phyloP scores from a whole-genome alignment of 2,113 vertebrate species.

The Charina bottae region DNA sequence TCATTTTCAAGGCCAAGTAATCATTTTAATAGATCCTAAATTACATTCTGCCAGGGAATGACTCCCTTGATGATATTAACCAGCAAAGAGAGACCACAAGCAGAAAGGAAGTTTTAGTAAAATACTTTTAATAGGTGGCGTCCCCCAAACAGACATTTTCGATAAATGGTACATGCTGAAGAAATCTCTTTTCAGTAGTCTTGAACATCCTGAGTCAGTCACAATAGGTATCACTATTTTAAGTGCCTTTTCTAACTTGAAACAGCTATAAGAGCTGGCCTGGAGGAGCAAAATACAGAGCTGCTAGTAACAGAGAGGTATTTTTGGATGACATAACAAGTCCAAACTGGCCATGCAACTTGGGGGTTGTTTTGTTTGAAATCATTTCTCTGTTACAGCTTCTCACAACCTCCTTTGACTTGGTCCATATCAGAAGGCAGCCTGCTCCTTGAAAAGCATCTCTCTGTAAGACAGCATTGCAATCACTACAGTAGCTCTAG shows the following conservation, averaged over 20 bases:
- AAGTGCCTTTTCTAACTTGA: neutral
- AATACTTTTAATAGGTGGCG: slow-evolving; percentile 43
- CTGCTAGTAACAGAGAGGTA: neutral
- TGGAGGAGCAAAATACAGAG: neutral
- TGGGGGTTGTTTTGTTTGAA: neutral
- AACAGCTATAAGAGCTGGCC: neutral
- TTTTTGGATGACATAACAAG: neutral
- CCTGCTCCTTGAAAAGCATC: neutral
- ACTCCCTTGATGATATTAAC: slow-evolving; percentile 77
- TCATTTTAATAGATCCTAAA: slow-evolving; percentile 83
- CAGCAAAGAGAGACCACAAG: slow-evolving; percentile 64
- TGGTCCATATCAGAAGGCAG: neutral
- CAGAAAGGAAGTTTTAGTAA: slow-evolving; percentile 50
- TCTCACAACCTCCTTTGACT: neutral
- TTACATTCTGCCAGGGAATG: slow-evolving; percentile 78
- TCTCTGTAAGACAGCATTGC: neutral
- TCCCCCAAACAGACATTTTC: neutral
- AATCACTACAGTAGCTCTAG: too few species aligned
- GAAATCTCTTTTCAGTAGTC: neutral
- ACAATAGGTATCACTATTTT: too few species aligned
- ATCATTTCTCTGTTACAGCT: neutral
- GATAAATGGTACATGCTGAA: neutral
- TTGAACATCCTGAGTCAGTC: neutral
- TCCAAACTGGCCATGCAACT: neutral
- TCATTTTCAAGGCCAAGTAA: slow-evolving; percentile 83